Percentiles rank a stretch among this genome's conserved stretches.
Conservation (phyloP, 1,140 invertebrate species). For the Meloidogyne floridensis region DNA sequence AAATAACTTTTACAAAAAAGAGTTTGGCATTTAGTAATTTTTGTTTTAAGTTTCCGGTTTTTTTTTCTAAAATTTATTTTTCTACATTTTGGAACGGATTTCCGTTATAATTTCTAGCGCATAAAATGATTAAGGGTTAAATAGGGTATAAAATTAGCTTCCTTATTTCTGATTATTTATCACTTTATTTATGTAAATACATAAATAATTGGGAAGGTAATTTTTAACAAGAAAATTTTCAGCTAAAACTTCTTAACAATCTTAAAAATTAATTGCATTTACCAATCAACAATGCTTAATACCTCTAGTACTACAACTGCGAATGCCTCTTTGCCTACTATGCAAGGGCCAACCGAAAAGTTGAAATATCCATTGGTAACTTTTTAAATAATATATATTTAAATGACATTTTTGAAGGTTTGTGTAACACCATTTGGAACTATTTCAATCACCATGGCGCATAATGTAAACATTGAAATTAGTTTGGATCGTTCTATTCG, state of each 20-base stretch:
- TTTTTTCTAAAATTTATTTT: too few relatives aligned
- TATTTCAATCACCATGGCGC: conserved; percentile 40
- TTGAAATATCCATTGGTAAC: conserved; percentile 6
- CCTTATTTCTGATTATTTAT: too few relatives aligned
- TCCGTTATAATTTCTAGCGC: too few relatives aligned
- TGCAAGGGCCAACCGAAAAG: neutral
- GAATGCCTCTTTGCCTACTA: conserved; percentile 4
- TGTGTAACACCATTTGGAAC: conserved; percentile 39
- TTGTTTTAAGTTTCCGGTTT: too few relatives aligned
- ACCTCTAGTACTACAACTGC: conserved; percentile 3
- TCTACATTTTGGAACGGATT: too few relatives aligned
- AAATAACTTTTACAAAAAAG: too few relatives aligned
- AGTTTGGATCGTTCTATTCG: conserved; percentile 38
- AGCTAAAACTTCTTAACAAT: conserved; percentile 6
- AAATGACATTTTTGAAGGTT: neutral
- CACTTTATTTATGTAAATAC: too few relatives aligned
- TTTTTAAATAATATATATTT: neutral
- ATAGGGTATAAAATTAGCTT: too few relatives aligned
- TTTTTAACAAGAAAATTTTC: neutral
- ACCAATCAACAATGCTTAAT: neutral
- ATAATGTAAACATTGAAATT: conserved; percentile 42
- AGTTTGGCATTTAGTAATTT: too few relatives aligned
- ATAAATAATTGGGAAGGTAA: too few relatives aligned
- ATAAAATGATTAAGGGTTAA: too few relatives aligned
- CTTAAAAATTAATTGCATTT: neutral